Evolutionary conservation across 2,888 invertebrate species (phyloP).

Genomic region (Hypselothyrea guttata): DNA sequence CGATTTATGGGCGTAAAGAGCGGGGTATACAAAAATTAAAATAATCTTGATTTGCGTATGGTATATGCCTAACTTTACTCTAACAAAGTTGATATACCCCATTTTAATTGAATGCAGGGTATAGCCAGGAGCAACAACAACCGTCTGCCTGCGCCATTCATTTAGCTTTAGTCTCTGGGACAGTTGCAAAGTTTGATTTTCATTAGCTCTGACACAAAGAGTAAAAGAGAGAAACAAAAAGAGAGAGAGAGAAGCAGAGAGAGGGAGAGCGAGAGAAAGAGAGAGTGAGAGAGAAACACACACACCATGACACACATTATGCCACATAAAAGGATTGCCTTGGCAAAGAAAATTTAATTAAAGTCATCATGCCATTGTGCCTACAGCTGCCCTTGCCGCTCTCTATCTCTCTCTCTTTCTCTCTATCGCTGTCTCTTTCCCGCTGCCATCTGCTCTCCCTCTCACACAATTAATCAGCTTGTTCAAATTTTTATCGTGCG

Average conservation of each 20-base stretch:
- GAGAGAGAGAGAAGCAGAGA: neutral
- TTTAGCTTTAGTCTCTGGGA: constrained; percentile 38
- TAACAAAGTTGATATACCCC: no score
- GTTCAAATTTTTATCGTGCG: constrained; percentile 58
- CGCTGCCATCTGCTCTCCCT: no score
- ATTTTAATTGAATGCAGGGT: no score
- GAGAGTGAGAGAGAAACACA: neutral
- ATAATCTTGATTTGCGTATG: no score
- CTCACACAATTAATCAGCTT: constrained; percentile 54
- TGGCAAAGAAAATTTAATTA: constrained; percentile 70
- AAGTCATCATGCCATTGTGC: constrained; percentile 49
- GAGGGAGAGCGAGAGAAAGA: neutral
- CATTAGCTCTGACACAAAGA: constrained; percentile 41
- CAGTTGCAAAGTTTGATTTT: constrained; percentile 60
- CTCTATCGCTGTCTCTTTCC: neutral
- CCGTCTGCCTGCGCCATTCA: constrained; percentile 38
- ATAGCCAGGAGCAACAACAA: constrained; percentile 12
- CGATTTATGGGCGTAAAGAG: no score
- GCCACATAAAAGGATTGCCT: constrained; percentile 68
- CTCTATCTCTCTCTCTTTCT: neutral
- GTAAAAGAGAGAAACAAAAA: constrained; percentile 7
- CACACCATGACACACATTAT: constrained; percentile 10
- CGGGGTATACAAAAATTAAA: no score
- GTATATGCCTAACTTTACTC: no score
- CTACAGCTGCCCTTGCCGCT: neutral